These are phyloP conservation scores for Xerus rutilus DNA, from an alignment of 2,797 vertebrate genomes.

Conservation along the genomic window DNA sequence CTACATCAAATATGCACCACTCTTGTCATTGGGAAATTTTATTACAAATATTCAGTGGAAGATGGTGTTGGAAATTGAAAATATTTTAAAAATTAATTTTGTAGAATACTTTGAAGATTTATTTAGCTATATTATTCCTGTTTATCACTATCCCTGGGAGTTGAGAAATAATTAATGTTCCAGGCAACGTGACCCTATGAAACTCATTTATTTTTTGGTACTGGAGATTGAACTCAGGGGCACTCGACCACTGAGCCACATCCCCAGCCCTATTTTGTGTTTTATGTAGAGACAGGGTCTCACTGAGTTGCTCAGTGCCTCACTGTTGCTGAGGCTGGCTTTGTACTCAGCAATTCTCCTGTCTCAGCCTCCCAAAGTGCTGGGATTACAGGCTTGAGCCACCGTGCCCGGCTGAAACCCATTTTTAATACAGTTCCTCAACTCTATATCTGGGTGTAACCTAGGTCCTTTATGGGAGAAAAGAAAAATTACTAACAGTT, in stretches of 20 bases:
- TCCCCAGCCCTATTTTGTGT: no score
- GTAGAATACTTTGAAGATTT: not conserved
- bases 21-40: not conserved
- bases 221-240: no score
- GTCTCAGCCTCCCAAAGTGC: no score
- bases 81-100: conserved; percentile 50
- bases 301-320: no score
- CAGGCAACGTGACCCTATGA: not conserved
- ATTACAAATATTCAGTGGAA: conserved; percentile 24
- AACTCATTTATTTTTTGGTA: not conserved
- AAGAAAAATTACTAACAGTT: not conserved
- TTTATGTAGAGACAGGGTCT: no score
- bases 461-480: not conserved
- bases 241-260: no score
- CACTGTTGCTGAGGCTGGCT: no score
- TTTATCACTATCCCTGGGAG: not conserved
- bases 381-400: no score
- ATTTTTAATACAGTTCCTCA: conserved; percentile 9
- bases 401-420: not conserved
- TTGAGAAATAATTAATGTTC: conserved; percentile 33
- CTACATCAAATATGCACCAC: not conserved
- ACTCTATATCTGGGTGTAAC: not conserved
- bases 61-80: not conserved
- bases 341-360: no score
- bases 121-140: conserved; percentile 43